These are phyloP conservation scores for Dioctria linearis DNA, from an alignment of 2,888 invertebrate genomes.

Conservation along the genomic window DNA sequence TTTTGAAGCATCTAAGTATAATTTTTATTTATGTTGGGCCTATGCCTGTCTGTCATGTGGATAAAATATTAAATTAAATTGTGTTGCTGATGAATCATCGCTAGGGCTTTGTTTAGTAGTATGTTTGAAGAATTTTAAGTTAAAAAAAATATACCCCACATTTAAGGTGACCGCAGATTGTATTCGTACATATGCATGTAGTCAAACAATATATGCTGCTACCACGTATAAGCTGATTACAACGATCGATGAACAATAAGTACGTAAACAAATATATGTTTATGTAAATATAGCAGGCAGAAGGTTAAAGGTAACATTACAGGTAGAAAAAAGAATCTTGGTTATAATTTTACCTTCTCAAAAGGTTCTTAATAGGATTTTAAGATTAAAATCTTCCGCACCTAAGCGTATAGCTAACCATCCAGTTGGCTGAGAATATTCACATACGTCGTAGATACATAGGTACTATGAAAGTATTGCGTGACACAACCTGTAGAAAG, in stretches of 20 bases:
- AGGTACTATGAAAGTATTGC: neutral
- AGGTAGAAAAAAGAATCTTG: neutral
- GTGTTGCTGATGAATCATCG: too few species aligned
- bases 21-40: neutral
- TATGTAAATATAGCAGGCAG: neutral
- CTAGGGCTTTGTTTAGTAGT: too few species aligned
- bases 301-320: conserved; percentile 16
- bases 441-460: neutral
- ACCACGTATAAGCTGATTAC: conserved; percentile 1
- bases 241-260: neutral
- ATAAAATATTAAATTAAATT: too few species aligned
- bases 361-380: conserved; percentile 11
- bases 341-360: neutral
- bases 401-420: neutral
- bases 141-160: too few species aligned
- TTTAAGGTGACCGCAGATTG: neutral
- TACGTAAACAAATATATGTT: too few species aligned
- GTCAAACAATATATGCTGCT: too few species aligned
- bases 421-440: neutral
- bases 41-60: too few species aligned
- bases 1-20: neutral
- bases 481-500: neutral
- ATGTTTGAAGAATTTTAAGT: too few species aligned
- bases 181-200: too few species aligned
- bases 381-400: neutral